Evolutionary conservation across 30 jellyfish, hydroid and myxozoan genomes (phyloP), one percentile per base, ranked within the genome.

Genomic region (Calvadosia cruxmelitensis): DNA sequence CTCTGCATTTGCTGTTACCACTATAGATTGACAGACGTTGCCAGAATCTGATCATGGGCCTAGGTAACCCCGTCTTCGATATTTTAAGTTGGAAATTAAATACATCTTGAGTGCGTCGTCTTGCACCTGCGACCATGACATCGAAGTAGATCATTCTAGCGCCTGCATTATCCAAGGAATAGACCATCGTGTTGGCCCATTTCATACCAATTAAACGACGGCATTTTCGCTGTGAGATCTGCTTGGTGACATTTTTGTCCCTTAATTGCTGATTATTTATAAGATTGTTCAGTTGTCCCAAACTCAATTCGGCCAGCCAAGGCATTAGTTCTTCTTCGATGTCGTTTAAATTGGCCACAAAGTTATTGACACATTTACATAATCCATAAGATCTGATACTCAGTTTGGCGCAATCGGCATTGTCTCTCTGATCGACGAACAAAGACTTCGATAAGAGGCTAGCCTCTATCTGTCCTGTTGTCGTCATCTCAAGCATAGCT

Each of bases 291-390:
- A 86, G 64, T 50, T 49, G 30, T n/a, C 96, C 96, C 3, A 79
- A 29, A 3, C 90, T 85, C 42, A 73, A 86, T 51, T 86, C 96
- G 25, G 86, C 84, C 81, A 86, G 72, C 96, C 96, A 86, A 2
- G 65, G 52, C 5, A 85, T 65, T 25, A 79, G 72, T 57, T 34
- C 57, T 20, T 50, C 63, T 20, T 31, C 62, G 12, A 16, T 26
- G 2, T 62, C 33, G 1, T n/a, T 74, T 27, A 35, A 49, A 1
- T 50, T 35, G 33, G 69, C 67, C 29, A 71, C 30, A 51, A 79
- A 62, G 0, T 62, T 49, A 3, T 69, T 31, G 20, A 53, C 62
- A 53, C 96, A 86, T 66, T 86, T 86, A 50, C 96, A 86, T 29
- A 86, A 73, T 15, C 93, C 81, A 53, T 78, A 78, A 24, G 33